A percentile compares a stretch with the other conserved stretches of the same genome.
Conservation (phyloP, 2,113 vertebrate genomes). For the Capreolus pygargus region DNA sequence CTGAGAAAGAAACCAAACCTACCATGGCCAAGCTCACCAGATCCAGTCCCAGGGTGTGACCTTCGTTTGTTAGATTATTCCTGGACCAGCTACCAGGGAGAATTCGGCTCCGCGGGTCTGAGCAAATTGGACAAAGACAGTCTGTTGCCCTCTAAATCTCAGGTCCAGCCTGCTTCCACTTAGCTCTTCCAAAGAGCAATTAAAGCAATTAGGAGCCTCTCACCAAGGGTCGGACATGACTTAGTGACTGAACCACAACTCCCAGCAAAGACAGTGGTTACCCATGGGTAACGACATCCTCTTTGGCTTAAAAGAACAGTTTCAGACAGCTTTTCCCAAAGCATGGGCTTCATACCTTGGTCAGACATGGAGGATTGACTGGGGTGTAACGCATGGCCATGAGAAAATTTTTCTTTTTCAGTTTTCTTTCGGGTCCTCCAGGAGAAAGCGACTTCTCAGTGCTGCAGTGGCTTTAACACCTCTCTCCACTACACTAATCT, state of each 20-base stretch:
- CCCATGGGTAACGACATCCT: rapidly evolving
- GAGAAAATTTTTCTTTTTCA: not conserved
- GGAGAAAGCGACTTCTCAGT: not conserved
- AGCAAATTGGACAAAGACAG: not conserved
- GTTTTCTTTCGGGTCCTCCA: not conserved
- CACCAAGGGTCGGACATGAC: not conserved
- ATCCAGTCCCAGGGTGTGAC: not conserved
- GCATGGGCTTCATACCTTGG: rapidly evolving
- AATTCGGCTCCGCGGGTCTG: not conserved
- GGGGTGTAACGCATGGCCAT: rapidly evolving
- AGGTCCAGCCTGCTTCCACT: not conserved
- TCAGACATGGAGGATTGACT: not conserved
- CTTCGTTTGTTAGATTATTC: not conserved
- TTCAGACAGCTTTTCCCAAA: not conserved
- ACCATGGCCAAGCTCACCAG: not conserved
- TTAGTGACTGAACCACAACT: not conserved
- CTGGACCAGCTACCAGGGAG: not conserved
- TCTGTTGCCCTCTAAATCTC: not conserved
- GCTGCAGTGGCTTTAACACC: not conserved
- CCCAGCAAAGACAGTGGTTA: not conserved
- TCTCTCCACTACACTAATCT: not conserved
- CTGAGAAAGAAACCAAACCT: not conserved
- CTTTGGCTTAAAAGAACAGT: not conserved
- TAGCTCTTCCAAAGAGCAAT: not conserved
- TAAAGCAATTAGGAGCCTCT: not conserved